phyloP scores from a whole-genome alignment of 2,888 invertebrate species.

The Gandaritis pyraliata region DNA sequence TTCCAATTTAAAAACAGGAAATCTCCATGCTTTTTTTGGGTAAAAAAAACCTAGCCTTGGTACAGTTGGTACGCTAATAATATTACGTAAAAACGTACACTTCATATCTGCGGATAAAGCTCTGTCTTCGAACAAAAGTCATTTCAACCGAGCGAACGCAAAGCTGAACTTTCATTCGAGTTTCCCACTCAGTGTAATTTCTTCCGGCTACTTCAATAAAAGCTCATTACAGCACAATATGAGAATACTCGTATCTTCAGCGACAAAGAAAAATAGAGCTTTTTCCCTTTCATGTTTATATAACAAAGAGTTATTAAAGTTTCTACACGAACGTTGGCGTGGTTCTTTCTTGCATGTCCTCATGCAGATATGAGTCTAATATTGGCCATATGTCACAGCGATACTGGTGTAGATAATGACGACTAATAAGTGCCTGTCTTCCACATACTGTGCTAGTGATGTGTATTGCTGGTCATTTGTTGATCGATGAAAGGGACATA shows the following conservation, averaged over 20 bases:
- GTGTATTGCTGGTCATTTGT: conserved; percentile 46
- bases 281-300: conserved; percentile 27
- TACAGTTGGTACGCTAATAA: no score
- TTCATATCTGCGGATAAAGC: conserved; percentile 1
- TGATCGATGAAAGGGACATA: conserved; percentile 9
- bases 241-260: conserved; percentile 28
- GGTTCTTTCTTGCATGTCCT: conserved; percentile 68
- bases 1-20: no score
- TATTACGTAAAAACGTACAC: conserved; percentile 1
- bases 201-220: conserved; percentile 33
- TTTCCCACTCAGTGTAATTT: conserved; percentile 16
- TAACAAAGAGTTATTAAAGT: conserved; percentile 70
- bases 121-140: conserved; percentile 28
- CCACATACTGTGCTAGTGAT: conserved; percentile 63
- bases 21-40: no score
- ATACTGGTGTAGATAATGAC: conserved; percentile 79
- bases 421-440: conserved; percentile 83
- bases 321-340: conserved; percentile 61
- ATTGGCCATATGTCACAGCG: conserved; percentile 82
- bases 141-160: conserved; percentile 13
- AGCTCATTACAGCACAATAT: conserved; percentile 29
- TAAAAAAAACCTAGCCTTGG: no score
- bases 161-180: conserved; percentile 19
- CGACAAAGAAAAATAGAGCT: conserved; percentile 46
- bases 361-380: conserved; percentile 68